Percentiles rank a stretch among this genome's conserved stretches.
phyloP scores from a whole-genome alignment of 2,888 invertebrate species.

The Caenorhabditis sulstoni region DNA sequence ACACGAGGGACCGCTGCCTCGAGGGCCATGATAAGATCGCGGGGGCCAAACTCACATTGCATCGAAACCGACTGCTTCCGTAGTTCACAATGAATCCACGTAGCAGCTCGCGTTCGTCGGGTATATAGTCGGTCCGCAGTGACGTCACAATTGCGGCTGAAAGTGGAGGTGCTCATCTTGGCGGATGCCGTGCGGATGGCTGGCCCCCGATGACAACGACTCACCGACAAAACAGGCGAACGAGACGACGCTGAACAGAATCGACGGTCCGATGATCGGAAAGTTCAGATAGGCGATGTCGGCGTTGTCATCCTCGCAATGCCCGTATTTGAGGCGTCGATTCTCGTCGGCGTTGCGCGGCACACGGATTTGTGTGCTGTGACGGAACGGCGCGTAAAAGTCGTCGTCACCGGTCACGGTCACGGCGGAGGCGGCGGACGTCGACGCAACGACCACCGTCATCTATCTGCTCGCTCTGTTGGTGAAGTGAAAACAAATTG shows the following conservation, averaged over 20 bases:
- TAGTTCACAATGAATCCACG: constrained; percentile 63
- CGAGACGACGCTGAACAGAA: constrained; percentile 62
- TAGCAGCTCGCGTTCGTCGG: constrained; percentile 55
- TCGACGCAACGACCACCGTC: constrained; percentile 57
- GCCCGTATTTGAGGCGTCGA: constrained; percentile 67
- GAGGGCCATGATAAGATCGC: too few relatives aligned
- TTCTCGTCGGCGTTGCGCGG: constrained; percentile 68
- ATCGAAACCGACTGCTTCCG: constrained; percentile 63
- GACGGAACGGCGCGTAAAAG: too few relatives aligned
- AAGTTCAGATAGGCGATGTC: constrained; percentile 78
- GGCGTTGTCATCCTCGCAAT: constrained; percentile 76
- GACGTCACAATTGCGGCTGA: constrained; percentile 53
- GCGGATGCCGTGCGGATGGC: too few relatives aligned
- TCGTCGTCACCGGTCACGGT: too few relatives aligned
- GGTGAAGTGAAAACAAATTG: too few relatives aligned
- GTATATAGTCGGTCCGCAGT: constrained; percentile 64
- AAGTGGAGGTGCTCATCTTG: too few relatives aligned
- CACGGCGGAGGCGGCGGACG: constrained; percentile 44
- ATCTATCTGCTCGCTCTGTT: neutral
- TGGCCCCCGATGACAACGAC: too few relatives aligned
- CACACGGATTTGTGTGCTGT: constrained; percentile 45
- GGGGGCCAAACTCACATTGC: constrained; percentile 63
- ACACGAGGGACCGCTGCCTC: too few relatives aligned
- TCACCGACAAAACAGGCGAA: constrained; percentile 54
- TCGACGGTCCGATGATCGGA: constrained; percentile 64